A percentile compares a stretch with the other conserved stretches of the same genome.
Evolutionary conservation across 2,113 vertebrate species (phyloP).

Genomic region (Pteropus alecto): DNA sequence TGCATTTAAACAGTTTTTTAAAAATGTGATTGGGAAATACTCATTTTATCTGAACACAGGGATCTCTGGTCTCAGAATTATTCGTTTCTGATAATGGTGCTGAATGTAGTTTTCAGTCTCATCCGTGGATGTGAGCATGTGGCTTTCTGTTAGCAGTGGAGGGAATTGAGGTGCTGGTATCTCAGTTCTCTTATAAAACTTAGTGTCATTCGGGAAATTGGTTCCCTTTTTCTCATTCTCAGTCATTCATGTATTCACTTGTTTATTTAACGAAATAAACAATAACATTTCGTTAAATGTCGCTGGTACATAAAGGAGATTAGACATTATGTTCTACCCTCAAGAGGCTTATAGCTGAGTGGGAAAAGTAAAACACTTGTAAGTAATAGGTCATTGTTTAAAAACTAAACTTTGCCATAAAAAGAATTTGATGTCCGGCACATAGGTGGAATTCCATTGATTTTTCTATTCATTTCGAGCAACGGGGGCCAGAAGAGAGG

Average conservation of each 20-base stretch:
- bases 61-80: not conserved
- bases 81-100: not conserved
- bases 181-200: not conserved
- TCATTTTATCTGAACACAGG: not conserved
- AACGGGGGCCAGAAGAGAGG: not conserved
- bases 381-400: not conserved
- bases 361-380: not conserved
- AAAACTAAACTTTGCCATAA: not conserved
- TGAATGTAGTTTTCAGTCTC: not conserved
- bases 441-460: too few species aligned
- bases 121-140: accelerated
- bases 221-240: not conserved
- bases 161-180: not conserved
- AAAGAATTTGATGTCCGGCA: not conserved
- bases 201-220: not conserved
- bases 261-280: not conserved
- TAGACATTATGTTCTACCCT: not conserved
- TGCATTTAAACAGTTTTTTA: not conserved
- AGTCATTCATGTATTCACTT: not conserved
- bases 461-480: not conserved
- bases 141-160: not conserved
- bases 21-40: not conserved
- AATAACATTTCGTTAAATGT: not conserved
- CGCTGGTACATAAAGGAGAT: not conserved
- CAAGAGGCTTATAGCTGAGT: not conserved